Conservation (phyloP, 2,888 invertebrate genomes). For the Macrophya annulata region DNA sequence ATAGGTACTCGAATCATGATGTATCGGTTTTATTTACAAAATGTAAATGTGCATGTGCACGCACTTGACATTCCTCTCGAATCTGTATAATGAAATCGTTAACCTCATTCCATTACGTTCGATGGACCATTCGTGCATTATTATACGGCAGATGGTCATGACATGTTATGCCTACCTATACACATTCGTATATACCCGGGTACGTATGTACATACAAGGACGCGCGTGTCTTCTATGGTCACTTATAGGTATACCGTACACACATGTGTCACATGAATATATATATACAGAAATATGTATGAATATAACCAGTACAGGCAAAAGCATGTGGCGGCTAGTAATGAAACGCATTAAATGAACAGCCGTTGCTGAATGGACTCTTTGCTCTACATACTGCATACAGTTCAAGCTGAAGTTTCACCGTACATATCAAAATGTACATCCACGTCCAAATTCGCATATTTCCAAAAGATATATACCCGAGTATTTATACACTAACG, state of each 20-base stretch:
- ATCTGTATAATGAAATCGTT: constrained; percentile 48
- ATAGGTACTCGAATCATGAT: too few relatives aligned
- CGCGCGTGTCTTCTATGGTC: constrained; percentile 4
- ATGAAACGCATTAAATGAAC: constrained; percentile 51
- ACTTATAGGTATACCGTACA: too few relatives aligned
- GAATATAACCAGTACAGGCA: neutral
- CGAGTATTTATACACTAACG: neutral
- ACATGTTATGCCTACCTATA: neutral
- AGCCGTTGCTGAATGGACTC: constrained; percentile 52
- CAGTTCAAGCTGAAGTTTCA: neutral
- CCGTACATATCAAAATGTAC: neutral
- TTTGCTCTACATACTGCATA: constrained; percentile 28
- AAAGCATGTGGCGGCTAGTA: constrained; percentile 21
- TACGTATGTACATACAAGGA: neutral
- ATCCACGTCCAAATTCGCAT: neutral
- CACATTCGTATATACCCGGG: neutral
- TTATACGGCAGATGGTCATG: constrained; percentile 51
- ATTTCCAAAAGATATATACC: neutral
- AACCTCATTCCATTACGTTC: constrained; percentile 25
- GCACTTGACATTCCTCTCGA: constrained; percentile 13
- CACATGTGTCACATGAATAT: neutral
- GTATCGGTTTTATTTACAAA: neutral
- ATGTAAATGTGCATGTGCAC: constrained; percentile 10
- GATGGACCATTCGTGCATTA: constrained; percentile 51
- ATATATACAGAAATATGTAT: neutral